These are phyloP conservation scores for Lepidochrysops patricia DNA, from an alignment of 2,888 invertebrate genomes.

Conservation along the genomic window DNA sequence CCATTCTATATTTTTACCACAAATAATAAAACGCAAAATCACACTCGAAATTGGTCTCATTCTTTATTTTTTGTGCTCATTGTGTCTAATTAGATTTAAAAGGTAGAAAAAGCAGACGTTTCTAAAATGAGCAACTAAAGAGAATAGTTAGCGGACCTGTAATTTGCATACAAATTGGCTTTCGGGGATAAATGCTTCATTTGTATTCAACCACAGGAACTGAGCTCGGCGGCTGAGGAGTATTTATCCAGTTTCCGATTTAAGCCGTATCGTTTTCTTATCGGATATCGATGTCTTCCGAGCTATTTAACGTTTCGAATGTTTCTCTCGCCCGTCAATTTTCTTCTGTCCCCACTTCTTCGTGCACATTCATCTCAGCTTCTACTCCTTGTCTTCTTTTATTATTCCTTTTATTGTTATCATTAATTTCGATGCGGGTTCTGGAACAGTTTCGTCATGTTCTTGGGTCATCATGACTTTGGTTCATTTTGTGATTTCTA, in stretches of 20 bases:
- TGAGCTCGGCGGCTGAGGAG: slow-evolving; percentile 58
- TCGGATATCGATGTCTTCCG: slow-evolving; percentile 17
- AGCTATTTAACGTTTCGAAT: not conserved
- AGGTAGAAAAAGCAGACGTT: slow-evolving; percentile 58
- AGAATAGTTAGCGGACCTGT: slow-evolving; percentile 70
- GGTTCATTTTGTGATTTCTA: too few species aligned
- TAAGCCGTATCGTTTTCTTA: slow-evolving; percentile 37
- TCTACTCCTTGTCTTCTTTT: too few species aligned
- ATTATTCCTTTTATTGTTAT: too few species aligned
- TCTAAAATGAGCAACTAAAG: slow-evolving; percentile 73
- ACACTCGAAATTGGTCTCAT: not conserved
- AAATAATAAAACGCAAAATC: too few species aligned
- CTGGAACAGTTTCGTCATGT: too few species aligned
- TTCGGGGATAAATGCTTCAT: slow-evolving; percentile 71
- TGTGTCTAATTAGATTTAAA: not conserved
- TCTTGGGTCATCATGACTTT: too few species aligned
- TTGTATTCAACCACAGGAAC: slow-evolving; percentile 70
- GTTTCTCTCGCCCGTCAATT: not conserved
- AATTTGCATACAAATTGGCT: slow-evolving; percentile 75
- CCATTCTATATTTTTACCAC: too few species aligned
- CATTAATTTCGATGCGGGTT: too few species aligned
- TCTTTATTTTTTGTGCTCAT: not conserved
- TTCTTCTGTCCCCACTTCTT: not conserved
- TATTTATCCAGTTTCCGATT: slow-evolving; percentile 68
- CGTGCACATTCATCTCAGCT: too few species aligned